These are phyloP conservation scores for Musca vetustissima DNA, from an alignment of 1,140 invertebrate species.

Conservation along the genomic window DNA sequence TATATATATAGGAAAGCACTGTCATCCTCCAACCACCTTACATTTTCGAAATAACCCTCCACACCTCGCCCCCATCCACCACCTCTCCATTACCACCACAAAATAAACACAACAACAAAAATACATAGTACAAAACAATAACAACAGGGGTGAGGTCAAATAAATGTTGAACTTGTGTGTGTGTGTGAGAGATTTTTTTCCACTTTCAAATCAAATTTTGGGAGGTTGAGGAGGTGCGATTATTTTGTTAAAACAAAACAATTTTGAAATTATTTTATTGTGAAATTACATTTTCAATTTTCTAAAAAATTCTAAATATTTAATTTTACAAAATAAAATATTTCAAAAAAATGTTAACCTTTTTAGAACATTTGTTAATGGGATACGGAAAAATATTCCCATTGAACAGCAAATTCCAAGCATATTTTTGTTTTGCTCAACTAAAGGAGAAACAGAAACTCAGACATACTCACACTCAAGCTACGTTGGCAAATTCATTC, in stretches of 20 bases:
- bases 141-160: not conserved
- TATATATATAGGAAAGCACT: slow-evolving; percentile 46
- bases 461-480: slow-evolving; percentile 1
- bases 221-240: no score
- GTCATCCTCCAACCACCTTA: slow-evolving; percentile 42
- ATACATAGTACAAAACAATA: not conserved
- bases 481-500: no score
- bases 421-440: no score
- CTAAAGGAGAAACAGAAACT: not conserved
- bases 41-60: no score
- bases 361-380: no score
- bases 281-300: no score
- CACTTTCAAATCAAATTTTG: no score
- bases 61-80: not conserved
- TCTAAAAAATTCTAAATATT: slow-evolving; percentile 4
- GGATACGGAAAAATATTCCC: slow-evolving; percentile 9
- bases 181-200: no score
- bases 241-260: no score
- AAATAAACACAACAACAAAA: slow-evolving; percentile 3
- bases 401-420: not conserved
- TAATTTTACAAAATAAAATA: slow-evolving; percentile 3
- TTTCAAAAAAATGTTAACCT: no score
- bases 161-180: no score
- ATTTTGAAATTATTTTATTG: no score
- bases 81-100: not conserved